Evolutionary conservation across 2,113 vertebrate species (phyloP).

Genomic region (Hyaena hyaena): DNA sequence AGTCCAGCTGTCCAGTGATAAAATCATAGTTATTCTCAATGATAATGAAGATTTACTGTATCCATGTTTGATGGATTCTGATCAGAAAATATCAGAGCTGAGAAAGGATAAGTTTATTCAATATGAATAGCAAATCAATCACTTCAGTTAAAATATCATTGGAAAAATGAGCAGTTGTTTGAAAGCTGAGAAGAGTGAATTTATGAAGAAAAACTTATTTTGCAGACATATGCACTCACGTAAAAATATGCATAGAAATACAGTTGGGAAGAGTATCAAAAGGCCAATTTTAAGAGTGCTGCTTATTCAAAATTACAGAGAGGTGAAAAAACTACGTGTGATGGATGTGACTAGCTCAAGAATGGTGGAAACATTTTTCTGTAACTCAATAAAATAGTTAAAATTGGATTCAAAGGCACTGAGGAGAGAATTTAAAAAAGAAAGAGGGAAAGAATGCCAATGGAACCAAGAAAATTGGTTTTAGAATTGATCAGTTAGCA

Average conservation of each 20-base stretch:
- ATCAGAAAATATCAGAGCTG: constrained; percentile 29
- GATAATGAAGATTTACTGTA: not conserved
- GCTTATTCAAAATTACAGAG: not conserved
- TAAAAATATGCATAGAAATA: constrained; percentile 51
- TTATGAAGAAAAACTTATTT: constrained; percentile 13
- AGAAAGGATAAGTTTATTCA: not conserved
- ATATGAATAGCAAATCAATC: not conserved
- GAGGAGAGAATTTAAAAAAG: constrained; percentile 29
- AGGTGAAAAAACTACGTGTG: constrained; percentile 31
- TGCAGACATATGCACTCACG: not conserved
- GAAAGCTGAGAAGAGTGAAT: not conserved
- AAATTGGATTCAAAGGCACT: constrained; percentile 48
- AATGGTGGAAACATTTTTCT: not conserved
- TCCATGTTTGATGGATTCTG: not conserved
- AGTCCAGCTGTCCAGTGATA: not conserved
- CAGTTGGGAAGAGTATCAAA: constrained; percentile 16
- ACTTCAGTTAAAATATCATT: constrained; percentile 15
- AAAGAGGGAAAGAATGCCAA: not conserved
- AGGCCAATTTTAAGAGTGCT: constrained; percentile 20
- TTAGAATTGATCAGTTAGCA: not conserved
- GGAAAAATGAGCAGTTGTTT: not conserved
- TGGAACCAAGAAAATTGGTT: constrained; percentile 32
- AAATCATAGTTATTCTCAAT: not conserved
- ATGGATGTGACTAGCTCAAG: constrained; percentile 28
- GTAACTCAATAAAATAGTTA: constrained; percentile 39